Conservation (phyloP, 2,888 invertebrate species). For the Thereva nobilitata region DNA sequence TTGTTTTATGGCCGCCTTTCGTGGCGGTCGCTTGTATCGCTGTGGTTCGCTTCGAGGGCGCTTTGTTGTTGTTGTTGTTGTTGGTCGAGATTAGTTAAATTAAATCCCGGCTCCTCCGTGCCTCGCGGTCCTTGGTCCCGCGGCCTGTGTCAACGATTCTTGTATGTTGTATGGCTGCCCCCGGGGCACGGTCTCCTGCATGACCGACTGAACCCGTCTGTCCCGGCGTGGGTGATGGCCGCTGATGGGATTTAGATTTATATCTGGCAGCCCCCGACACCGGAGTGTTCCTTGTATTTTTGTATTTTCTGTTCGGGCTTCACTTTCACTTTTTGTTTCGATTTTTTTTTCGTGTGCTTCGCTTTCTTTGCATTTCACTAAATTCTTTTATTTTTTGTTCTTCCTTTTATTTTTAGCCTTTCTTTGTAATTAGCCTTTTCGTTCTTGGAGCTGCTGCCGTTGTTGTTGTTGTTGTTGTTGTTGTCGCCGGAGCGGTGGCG, state of each 20-base stretch:
- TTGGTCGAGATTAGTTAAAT: conserved; percentile 11
- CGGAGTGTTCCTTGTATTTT: background rate
- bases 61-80: background rate
- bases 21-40: background rate
- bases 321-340: conserved; percentile 1
- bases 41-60: background rate
- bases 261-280: conserved; percentile 4
- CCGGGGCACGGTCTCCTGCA: background rate
- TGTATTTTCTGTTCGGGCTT: conserved; percentile 4
- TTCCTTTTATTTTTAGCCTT: too few species aligned
- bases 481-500: too few species aligned
- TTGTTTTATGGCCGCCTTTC: conserved; percentile 10
- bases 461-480: too few species aligned
- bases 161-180: conserved; percentile 6
- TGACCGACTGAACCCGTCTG: background rate
- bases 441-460: too few species aligned
- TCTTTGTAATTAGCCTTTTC: too few species aligned
- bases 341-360: background rate
- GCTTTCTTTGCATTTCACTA: too few species aligned
- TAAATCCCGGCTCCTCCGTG: background rate
- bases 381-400: too few species aligned
- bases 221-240: conserved; percentile 12
- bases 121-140: background rate
- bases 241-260: conserved; percentile 2
- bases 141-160: too few species aligned